Base-by-base conservation (phyloP, 2,797 vertebrate genomes). In the Acropternis orthonyx region DNA sequence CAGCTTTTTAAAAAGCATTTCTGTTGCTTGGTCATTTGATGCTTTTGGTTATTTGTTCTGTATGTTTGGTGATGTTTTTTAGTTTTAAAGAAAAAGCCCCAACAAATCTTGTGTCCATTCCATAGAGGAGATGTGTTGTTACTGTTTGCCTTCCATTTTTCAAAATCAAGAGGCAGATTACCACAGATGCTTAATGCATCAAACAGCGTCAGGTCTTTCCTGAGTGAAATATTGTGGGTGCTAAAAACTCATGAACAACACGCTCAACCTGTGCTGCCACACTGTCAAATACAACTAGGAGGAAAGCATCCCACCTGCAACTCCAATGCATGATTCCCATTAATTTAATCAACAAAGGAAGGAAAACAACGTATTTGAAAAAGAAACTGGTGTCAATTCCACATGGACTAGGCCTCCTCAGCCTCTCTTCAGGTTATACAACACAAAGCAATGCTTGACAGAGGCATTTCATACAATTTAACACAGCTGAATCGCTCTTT, bases 151-250 rank as follows among this genome's bases (percentile, higher is more conserved):
- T 76, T 55, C 59, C 49, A 77, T 93, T 95, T 92, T 84, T 96
- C 93, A 92, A 79, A 84, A 91, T 91, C 88, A 72, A 59, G 83
- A 89, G 75, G 81, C 59, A 73, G 85, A 91, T 91, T 93, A 95
- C 90, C 85, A 80, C 44, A 78, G 72, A 75, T 62, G 75, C 65
- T 95, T 97, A 93, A 96, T 59, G 78, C 74, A 94, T 94, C 79
- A 85, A 92, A 89, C 63, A 90, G 76, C n/a, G 56, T 79, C 85
- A 87, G 28, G 0, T 3, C 28, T 93, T 59, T 92, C 52, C 61
- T 4, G 1, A 49, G 58, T 58, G 80, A 94, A 86, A 83, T 81
- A 92, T 74, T 71, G 66, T 1, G 3, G 30, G 51, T 84, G 48
- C 69, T 92, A 54, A 69, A n/a, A 67, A 74, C 63, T 88, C 0